phyloP scores from a whole-genome alignment of 2,888 invertebrate species.

The Mimas tiliae region DNA sequence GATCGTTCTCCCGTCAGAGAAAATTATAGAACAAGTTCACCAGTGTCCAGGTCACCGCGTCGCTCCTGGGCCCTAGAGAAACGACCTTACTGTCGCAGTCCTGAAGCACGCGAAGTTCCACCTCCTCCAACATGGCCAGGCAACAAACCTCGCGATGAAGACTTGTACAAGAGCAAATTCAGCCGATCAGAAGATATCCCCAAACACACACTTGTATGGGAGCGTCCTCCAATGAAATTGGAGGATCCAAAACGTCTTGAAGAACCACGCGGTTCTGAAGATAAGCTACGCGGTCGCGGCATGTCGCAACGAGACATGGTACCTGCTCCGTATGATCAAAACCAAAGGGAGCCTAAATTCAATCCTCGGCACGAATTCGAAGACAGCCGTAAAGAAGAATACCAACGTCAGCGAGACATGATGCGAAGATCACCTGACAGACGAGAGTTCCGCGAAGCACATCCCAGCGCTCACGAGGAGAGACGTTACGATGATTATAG shows the following conservation, averaged over 20 bases:
- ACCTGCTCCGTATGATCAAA: slow-evolving; percentile 29
- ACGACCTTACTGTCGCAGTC: slow-evolving; percentile 54
- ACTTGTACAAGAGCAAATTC: slow-evolving; percentile 33
- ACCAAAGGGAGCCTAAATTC: slow-evolving; percentile 40
- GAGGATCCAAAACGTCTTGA: slow-evolving; percentile 22
- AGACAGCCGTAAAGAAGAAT: slow-evolving; percentile 39
- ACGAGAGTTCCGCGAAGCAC: slow-evolving; percentile 38
- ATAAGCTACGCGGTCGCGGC: neutral
- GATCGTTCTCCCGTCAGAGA: slow-evolving; percentile 66
- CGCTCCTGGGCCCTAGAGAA: slow-evolving; percentile 78
- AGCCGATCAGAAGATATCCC: slow-evolving; percentile 35
- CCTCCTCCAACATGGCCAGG: slow-evolving; percentile 74
- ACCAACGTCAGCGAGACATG: slow-evolving; percentile 33
- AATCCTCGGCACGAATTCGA: slow-evolving; percentile 39
- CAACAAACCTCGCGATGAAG: slow-evolving; percentile 43
- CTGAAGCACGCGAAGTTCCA: slow-evolving; percentile 60
- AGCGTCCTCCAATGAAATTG: slow-evolving; percentile 12
- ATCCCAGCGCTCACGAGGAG: slow-evolving; percentile 21
- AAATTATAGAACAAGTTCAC: slow-evolving; percentile 64
- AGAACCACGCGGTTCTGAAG: slow-evolving; percentile 19
- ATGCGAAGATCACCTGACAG: slow-evolving; percentile 31
- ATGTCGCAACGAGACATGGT: neutral
- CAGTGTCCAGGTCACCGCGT: slow-evolving; percentile 62
- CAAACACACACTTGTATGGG: slow-evolving; percentile 36
- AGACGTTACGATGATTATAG: slow-evolving; percentile 38